A percentile compares a stretch with the other conserved stretches of the same genome.
Evolutionary conservation across 2,888 invertebrate species (phyloP).

Genomic region (Physocephala rufipes): DNA sequence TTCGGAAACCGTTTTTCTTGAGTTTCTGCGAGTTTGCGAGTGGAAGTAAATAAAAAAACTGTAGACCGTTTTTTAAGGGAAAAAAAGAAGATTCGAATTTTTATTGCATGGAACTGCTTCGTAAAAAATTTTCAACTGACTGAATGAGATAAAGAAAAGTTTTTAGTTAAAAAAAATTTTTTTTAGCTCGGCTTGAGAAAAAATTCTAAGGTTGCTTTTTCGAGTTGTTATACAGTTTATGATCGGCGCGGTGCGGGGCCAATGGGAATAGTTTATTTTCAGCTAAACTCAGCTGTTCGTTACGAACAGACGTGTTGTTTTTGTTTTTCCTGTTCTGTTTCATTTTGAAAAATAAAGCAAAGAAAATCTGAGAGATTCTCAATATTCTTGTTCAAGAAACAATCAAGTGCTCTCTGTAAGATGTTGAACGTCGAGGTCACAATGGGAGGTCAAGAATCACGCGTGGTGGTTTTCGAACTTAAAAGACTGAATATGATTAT

Average conservation of each 20-base stretch:
- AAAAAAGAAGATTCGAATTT: slow-evolving; percentile 44
- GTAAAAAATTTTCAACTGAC: slow-evolving; percentile 48
- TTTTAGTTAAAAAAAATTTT: slow-evolving; percentile 24
- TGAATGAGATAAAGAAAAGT: slow-evolving; percentile 40
- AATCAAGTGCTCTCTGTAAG: background rate
- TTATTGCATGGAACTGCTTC: slow-evolving; percentile 45
- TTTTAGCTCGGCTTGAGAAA: slow-evolving; percentile 38
- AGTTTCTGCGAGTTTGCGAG: slow-evolving; percentile 30
- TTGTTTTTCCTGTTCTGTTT: background rate
- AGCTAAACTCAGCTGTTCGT: slow-evolving; percentile 17
- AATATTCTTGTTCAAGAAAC: background rate
- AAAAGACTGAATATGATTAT: background rate
- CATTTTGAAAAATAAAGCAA: slow-evolving; percentile 9
- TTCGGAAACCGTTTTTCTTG: slow-evolving; percentile 25
- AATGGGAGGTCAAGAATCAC: no score
- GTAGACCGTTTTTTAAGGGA: slow-evolving; percentile 35
- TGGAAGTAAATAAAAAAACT: slow-evolving; percentile 38
- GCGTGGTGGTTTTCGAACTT: no score
- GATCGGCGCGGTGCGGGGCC: slow-evolving; percentile 15
- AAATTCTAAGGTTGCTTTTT: slow-evolving; percentile 42
- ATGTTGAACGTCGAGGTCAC: background rate
- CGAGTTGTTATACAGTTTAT: slow-evolving; percentile 17
- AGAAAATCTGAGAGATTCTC: background rate
- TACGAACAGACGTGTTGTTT: background rate
- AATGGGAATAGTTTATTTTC: slow-evolving; percentile 23